Base-by-base conservation (phyloP, 2,113 vertebrate genomes). In the Hystrix cristata region DNA sequence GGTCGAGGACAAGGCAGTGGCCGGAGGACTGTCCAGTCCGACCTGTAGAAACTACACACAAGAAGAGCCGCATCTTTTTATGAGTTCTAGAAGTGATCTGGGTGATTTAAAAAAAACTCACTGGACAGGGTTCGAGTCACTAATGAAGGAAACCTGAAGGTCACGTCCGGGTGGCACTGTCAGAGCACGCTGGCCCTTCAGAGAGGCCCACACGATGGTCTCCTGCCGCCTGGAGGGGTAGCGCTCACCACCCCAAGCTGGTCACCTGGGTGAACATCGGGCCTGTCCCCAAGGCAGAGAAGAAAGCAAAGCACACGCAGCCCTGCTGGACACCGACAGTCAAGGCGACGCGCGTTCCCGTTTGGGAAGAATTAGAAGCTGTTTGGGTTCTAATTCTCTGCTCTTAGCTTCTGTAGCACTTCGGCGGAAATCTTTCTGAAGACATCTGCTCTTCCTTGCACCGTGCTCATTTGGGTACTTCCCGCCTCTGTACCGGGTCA, bases 81-180 rank as follows among this genome's bases (percentile, higher is more conserved):
- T 5, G 27, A 38, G 34, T 43, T 53, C 69, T 31, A 53, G 46
- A 84, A 87, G 27, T 46, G 31, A 48, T 6, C 23, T 5, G 2
- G 3, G 48, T 23, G 31, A 90, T 72, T 48, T 46, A 38, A 1
- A 62, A 1, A 62, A 74, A 64, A 64, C 48, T 27, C 51, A 25
- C 87, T 12, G 10, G 72, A 57, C n/a, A 87, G 87, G n/a, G 27
- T 16, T 60, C n/a, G 4, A 5, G 12, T n/a, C 21, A 43, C 46
- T 55, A 31, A n/a, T 51, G 48, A 23, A 94, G 15, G 18, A 11
- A n/a, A 34, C 2, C 13, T 31, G 4, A 57, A 18, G 38, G n/a
- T 43, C 38, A n/a, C 0, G 5, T 3, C 3, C 21, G 38, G n/a
- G 43, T 6, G 10, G 23, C 13, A 2, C 18, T 1, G 3, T 21